Evolutionary conservation across 2,113 vertebrate species (phyloP), one percentile per base, ranked within the genome.

Genomic region (Platichthys flesus): DNA sequence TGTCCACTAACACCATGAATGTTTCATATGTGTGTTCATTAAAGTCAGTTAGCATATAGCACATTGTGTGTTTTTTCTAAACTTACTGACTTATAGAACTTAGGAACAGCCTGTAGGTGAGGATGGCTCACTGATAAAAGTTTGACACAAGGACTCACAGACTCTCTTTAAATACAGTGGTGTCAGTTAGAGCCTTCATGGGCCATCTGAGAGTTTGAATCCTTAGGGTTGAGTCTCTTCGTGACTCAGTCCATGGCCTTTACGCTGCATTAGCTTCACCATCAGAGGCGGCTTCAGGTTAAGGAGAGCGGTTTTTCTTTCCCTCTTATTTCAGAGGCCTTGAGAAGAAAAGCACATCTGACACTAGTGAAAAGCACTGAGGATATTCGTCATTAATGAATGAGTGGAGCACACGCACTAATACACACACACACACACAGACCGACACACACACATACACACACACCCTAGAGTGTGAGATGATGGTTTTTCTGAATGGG

Each of bases 321-420:
- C 18, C 10, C 35, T 21, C 56, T 47, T 52, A 49, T 37, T 28
- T 40, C 10, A 64, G 52, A 24, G 52, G 71, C 58, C 21, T 52
- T 51, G 28, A 75, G 78, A 55, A 70, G 78, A 35, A 51, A 58
- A 80, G 40, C 58, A 42, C 59, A 75, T 67, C 70, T 74, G 77
- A 74, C 61, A 47, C 23, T 6, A 8, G 4, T 23, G 52, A n/a
- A 65, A 56, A 79, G 56, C 54, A 59, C 49, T 18, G 16, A 18
- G 61, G 56, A 51, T 12, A 10, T 67, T 52, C 54, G 65, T 71
- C 67, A 24, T 61, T 71, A 76, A 71, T 81, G 37, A 66, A 72
- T 47, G 42, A 47, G 14, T 72, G 68, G n/a, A 49, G 31, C 35
- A n/a, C 71, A 65, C 64, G 28, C 57, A 67, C 40, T 13, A 28